These are phyloP conservation scores for Zingel zingel DNA, from an alignment of 2,113 vertebrate genomes.

Conservation along the genomic window DNA sequence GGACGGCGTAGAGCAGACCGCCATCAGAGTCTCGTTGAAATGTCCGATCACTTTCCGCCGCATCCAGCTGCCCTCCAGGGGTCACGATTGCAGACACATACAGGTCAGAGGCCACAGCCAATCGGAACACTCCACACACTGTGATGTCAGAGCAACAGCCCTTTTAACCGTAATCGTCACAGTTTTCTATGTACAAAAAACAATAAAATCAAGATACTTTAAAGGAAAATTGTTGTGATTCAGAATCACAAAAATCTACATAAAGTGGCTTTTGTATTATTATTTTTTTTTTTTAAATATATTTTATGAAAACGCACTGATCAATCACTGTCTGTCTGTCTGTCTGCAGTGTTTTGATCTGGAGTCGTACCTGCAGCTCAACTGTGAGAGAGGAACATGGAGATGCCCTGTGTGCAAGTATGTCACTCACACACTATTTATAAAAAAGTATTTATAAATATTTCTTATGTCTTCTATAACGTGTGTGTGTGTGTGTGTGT, in stretches of 20 bases:
- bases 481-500: slow-evolving; percentile 35
- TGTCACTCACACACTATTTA: slow-evolving; percentile 24
- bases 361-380: slow-evolving; percentile 90
- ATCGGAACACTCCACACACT: not conserved
- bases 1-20: slow-evolving; percentile 94
- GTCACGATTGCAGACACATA: slow-evolving; percentile 90
- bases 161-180: not conserved
- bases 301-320: not conserved
- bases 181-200: not conserved
- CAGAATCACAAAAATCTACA: too few relatives aligned
- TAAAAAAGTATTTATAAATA: too few relatives aligned
- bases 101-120: slow-evolving; percentile 63
- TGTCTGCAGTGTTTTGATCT: slow-evolving; percentile 88
- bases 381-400: slow-evolving; percentile 88
- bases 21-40: slow-evolving; percentile 94
- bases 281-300: not conserved
- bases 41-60: slow-evolving; percentile 96
- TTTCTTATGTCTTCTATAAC: not conserved
- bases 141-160: not conserved
- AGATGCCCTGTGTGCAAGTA: slow-evolving; percentile 87
- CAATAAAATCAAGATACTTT: not conserved
- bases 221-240: too few relatives aligned
- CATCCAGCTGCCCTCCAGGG: slow-evolving; percentile 94
- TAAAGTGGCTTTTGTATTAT: too few relatives aligned
- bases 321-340: slow-evolving; percentile 2